A percentile compares a stretch with the other conserved stretches of the same genome.
phyloP scores from a whole-genome alignment of 2,888 invertebrate species.

The Meta bourneti region DNA sequence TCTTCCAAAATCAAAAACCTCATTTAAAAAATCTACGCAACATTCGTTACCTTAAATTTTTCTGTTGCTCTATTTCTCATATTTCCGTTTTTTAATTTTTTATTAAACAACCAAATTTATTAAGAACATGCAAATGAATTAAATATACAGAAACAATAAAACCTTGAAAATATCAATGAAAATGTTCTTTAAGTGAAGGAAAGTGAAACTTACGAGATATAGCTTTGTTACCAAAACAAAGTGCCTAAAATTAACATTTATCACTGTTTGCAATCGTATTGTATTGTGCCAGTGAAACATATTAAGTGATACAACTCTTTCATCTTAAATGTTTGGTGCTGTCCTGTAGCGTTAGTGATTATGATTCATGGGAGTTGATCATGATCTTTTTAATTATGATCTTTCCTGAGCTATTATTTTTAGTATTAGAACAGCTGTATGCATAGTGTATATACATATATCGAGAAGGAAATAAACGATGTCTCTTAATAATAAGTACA shows the following conservation, averaged over 20 bases:
- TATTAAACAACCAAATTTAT: no score
- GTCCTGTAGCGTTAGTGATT: not conserved
- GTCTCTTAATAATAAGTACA: not conserved
- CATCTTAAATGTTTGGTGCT: constrained; percentile 2
- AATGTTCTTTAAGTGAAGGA: no score
- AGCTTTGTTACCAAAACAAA: constrained; percentile 36
- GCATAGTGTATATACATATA: not conserved
- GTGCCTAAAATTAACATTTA: constrained; percentile 36
- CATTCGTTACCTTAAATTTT: no score
- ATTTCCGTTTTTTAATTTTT: no score
- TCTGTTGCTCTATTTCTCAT: no score
- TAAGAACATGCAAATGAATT: no score
- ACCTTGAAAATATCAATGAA: no score
- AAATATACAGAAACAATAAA: no score
- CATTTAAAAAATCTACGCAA: no score
- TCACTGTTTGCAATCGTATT: not conserved
- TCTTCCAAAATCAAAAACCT: not conserved
- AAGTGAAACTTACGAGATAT: not conserved
- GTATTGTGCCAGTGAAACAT: not conserved
- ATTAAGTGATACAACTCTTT: not conserved
- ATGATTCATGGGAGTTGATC: not conserved
- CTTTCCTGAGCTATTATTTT: not conserved
- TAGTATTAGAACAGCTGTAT: not conserved
- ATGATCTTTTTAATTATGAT: not conserved
- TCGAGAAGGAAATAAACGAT: not conserved